A percentile compares a stretch with the other conserved stretches of the same genome.
phyloP scores from a whole-genome alignment of 2,888 invertebrate species.

The Phengaris alcon region DNA sequence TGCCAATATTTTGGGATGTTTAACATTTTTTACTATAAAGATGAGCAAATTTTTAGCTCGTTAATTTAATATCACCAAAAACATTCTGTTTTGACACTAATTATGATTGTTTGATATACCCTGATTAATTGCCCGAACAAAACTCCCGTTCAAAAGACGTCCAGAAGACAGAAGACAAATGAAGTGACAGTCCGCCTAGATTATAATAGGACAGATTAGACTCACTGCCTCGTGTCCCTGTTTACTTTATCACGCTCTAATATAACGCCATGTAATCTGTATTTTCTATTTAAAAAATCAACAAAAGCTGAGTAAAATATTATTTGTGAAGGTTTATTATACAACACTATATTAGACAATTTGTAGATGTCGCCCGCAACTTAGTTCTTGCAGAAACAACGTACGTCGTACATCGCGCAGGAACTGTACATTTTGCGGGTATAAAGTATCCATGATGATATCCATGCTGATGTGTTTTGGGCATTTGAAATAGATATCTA shows the following conservation, averaged over 20 bases:
- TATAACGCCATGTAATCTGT: neutral
- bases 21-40: neutral
- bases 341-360: no score
- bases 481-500: no score
- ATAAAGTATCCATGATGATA: no score
- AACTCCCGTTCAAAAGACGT: constrained; percentile 21
- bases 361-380: no score
- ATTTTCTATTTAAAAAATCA: no score
- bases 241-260: neutral
- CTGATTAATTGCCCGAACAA: constrained; percentile 24
- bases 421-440: no score
- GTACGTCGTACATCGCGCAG: no score
- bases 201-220: constrained; percentile 16
- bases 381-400: no score
- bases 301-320: no score
- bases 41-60: neutral
- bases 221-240: neutral
- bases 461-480: no score
- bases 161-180: constrained; percentile 18
- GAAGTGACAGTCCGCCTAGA: constrained; percentile 6
- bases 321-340: no score
- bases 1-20: neutral
- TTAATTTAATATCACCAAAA: neutral
- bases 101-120: constrained; percentile 22
- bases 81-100: constrained; percentile 3